These are phyloP conservation scores for Trisateles emortualis DNA, from an alignment of 2,888 invertebrate species.

Conservation along the genomic window DNA sequence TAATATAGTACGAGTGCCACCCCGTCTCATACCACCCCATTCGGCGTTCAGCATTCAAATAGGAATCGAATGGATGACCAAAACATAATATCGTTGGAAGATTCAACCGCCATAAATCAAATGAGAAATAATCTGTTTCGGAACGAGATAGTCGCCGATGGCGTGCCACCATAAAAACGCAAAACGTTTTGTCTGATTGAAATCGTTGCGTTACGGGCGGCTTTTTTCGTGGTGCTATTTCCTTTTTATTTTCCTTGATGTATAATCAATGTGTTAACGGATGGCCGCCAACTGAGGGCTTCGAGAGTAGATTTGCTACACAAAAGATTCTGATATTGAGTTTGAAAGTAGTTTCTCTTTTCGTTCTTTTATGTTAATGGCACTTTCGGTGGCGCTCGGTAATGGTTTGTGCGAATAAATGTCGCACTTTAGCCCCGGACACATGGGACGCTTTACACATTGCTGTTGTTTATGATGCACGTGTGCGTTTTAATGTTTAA, in stretches of 20 bases:
- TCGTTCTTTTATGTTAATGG: constrained; percentile 83
- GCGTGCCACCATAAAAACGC: constrained; percentile 84
- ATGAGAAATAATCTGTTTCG: constrained; percentile 88
- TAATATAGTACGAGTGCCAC: constrained; percentile 86
- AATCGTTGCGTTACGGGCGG: constrained; percentile 78
- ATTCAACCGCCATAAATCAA: constrained; percentile 87
- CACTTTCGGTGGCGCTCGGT: constrained; percentile 76
- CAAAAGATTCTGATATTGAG: constrained; percentile 86
- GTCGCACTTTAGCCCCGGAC: constrained; percentile 68
- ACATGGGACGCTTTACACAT: constrained; percentile 61
- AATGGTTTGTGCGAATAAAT: constrained; percentile 79
- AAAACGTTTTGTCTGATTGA: constrained; percentile 87
- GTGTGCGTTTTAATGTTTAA: constrained; percentile 51
- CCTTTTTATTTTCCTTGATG: constrained; percentile 85
- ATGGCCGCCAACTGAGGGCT: constrained; percentile 78
- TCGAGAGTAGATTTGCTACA: constrained; percentile 82
- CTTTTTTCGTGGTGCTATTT: constrained; percentile 80
- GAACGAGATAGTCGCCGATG: constrained; percentile 85
- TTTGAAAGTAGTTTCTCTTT: constrained; percentile 84
- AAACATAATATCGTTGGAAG: constrained; percentile 87
- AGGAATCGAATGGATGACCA: constrained; percentile 87
- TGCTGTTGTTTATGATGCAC: constrained; percentile 60
- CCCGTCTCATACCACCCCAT: constrained; percentile 84
- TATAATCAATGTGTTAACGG: constrained; percentile 87
- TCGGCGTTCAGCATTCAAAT: constrained; percentile 86